Base-by-base conservation (phyloP, 2,113 vertebrate species). In the Saccopteryx leptura region DNA sequence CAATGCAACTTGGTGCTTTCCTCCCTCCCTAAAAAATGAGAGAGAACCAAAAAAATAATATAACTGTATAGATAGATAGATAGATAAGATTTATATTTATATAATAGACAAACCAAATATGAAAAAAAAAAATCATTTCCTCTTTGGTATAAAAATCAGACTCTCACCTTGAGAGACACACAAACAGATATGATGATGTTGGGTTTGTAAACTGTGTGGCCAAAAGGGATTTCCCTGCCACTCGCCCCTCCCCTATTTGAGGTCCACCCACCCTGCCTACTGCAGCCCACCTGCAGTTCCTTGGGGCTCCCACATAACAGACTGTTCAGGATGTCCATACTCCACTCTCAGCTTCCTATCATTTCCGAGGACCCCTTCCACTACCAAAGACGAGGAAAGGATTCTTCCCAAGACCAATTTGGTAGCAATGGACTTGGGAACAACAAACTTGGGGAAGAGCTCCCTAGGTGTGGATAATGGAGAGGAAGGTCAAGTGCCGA, bases 141-240 rank as follows among this genome's bases (percentile, higher is more conserved):
- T 98, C 98, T 98, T 98, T 98, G 98, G 98, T 97, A 98, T 97
- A 91, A 92, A 97, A 97, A 95, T 94, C 94, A 96, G 92, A 96
- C 96, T 98, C 95, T 97, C 96, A 91, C 91, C 96, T 97, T 91
- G 93, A 97, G 97, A 97, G 97, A 98, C 74, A 54, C 93, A 96
- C 94, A 95, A 0, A 98, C 88, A 97, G 94, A 98, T 97, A 94
- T 65, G 95, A 94, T 65, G 95, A 95, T 91, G 91, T 58, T 94
- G 81, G 91, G 89, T 93, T 97, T 98, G 97, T 97, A 97, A 97
- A 98, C 97, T 96, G 75, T 76, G 61, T 86, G 95, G 96, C 96
- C 91, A 46, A 82, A 91, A 90, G 81, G 92, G 81, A 28, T 61
- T 74, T 90, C 94, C 97, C 95, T 76, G 63, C 74, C 91, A 39